Base-by-base conservation (phyloP, 2,888 invertebrate species). In the Pediacus dermestoides region DNA sequence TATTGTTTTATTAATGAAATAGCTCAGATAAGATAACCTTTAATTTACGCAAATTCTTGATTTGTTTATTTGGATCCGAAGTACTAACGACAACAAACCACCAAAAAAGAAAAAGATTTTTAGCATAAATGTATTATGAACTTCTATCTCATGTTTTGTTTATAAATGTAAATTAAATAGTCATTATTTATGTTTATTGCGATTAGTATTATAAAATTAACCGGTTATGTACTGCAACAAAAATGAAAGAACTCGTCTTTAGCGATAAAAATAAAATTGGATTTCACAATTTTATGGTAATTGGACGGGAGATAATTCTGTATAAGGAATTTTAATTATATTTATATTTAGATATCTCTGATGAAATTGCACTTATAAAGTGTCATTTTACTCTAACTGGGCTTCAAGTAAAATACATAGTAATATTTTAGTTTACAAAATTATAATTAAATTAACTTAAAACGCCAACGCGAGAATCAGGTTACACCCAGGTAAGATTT, bases 271-370 rank as follows among this genome's bases (percentile, higher is more conserved):
- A 21, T 21, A 8, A 34, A 38, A 36, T 18, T 34, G 33, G 37
- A 42, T 38, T 45, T 42, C 45, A 42, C 42, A 39, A 42, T 39
- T 45, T 45, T 42, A 42, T 42, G 42, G 39, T 45, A 45, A 42
- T 45, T 45, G 36, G 39, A 30, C 22, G 30, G 30, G 26, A 39
- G 35, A 42, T 44, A 40, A 44, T 43, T 37, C 40, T 38, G 37
- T 31, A 39, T 36, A 38, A 34, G 45, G 45, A 45, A 45, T 45
- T 42, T 42, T 45, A 45, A 45, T 45, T 45, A 36, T 32, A 42
- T 33, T 42, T 38, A 45, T 45, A 45, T 45, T 45, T 45, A 45
- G 42, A 38, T 42, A 40, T 41, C 41, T 37, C 31, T 28, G 33
- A 18, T 18, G 21, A 18, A 18, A 18, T n/a, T 18, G 21, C 21